A percentile compares a stretch with the other conserved stretches of the same genome.
These are phyloP conservation scores for Hanleya hanleyi DNA, from an alignment of 2,888 invertebrate species.

Conservation along the genomic window DNA sequence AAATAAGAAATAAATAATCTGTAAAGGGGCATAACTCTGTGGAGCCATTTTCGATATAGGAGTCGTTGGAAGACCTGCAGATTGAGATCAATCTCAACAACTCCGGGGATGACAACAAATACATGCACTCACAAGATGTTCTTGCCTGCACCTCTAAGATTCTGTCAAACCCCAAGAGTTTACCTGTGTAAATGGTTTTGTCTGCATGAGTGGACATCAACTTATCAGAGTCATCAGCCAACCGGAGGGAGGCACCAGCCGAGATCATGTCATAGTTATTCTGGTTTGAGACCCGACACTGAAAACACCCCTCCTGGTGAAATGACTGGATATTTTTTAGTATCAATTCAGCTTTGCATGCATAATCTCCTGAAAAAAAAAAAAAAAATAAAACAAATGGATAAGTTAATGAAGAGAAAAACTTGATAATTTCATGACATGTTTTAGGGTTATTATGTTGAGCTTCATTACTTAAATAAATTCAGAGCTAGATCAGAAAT, in stretches of 20 bases:
- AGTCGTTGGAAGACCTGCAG: too few relatives aligned
- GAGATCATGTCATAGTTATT: not conserved
- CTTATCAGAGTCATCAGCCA: not conserved
- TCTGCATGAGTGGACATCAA: not conserved
- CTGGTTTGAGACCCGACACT: not conserved
- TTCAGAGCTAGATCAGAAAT: too few relatives aligned
- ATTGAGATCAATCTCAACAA: too few relatives aligned
- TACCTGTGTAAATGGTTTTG: not conserved
- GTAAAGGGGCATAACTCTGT: too few relatives aligned
- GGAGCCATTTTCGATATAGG: too few relatives aligned
- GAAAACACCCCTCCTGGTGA: not conserved
- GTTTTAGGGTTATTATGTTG: not conserved
- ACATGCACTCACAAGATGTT: too few relatives aligned
- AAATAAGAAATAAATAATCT: too few relatives aligned
- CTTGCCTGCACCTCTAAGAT: not conserved
- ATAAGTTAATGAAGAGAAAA: not conserved
- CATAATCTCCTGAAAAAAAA: slow-evolving; percentile 21
- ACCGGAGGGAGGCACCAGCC: not conserved
- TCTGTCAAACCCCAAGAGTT: not conserved
- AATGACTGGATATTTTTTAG: slow-evolving; percentile 42
- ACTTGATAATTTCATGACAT: not conserved
- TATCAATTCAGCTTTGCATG: slow-evolving; percentile 36
- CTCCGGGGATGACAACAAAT: too few relatives aligned
- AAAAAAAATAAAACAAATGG: not conserved
- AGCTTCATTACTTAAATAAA: too few relatives aligned